These are phyloP conservation scores for Zosterops hypoxanthus DNA, from an alignment of 2,113 vertebrate species.

Conservation along the genomic window DNA sequence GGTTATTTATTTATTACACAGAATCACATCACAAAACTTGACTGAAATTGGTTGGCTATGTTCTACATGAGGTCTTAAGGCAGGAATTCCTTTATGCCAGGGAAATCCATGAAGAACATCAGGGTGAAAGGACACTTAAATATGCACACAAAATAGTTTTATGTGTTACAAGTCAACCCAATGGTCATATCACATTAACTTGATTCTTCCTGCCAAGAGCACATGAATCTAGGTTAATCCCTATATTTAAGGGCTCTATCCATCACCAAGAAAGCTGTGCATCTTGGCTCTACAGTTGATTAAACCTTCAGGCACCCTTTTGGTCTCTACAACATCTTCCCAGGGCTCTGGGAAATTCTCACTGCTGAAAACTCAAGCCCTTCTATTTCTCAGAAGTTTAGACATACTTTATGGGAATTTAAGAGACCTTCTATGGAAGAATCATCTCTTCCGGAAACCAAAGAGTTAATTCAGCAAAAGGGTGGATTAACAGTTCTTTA, in stretches of 20 bases:
- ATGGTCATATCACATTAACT: neutral
- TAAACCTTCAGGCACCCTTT: neutral
- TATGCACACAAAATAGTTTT: neutral
- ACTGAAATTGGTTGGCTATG: neutral
- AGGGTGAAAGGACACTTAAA: neutral
- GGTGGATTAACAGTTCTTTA: slow-evolving; percentile 7
- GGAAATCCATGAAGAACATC: neutral
- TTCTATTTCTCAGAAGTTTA: neutral
- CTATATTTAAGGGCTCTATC: neutral
- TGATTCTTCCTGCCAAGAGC: neutral
- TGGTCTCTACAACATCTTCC: neutral
- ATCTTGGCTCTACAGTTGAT: neutral
- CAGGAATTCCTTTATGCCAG: neutral
- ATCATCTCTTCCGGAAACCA: neutral
- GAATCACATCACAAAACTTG: neutral
- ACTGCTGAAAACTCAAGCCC: neutral
- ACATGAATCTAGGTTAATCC: slow-evolving; percentile 23
- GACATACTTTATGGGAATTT: neutral
- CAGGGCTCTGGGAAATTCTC: neutral
- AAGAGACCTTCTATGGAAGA: neutral
- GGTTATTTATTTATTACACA: neutral
- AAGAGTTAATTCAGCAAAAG: slow-evolving; percentile 19
- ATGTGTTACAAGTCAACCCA: neutral
- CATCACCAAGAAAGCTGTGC: neutral
- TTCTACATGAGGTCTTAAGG: neutral